Evolutionary conservation across 2,888 invertebrate species (phyloP).

Genomic region (Trichogramma evanescens): DNA sequence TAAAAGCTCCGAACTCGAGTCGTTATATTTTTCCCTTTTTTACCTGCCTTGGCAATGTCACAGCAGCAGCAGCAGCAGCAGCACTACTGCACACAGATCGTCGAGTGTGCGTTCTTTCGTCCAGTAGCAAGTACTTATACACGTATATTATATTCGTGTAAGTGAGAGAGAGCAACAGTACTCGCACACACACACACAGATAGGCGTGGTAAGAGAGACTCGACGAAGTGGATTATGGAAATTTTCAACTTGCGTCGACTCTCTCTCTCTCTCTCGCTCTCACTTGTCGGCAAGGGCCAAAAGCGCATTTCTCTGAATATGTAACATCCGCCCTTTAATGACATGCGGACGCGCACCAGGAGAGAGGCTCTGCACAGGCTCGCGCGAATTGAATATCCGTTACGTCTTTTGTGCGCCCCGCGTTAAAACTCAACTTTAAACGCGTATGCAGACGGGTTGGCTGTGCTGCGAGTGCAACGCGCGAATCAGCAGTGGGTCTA

Average conservation of each 20-base stretch:
- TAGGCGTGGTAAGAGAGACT: neutral
- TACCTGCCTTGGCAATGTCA: too few species aligned
- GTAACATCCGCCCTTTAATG: conserved; percentile 19
- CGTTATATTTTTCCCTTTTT: too few species aligned
- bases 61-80: too few species aligned
- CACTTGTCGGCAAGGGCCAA: conserved; percentile 9
- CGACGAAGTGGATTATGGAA: conserved; percentile 19
- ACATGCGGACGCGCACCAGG: conserved; percentile 1
- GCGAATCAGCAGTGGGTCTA: too few species aligned
- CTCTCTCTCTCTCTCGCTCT: neutral
- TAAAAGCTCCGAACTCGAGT: too few species aligned
- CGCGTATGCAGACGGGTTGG: neutral
- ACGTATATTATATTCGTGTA: too few species aligned
- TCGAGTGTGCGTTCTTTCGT: too few species aligned
- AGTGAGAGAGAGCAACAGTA: too few species aligned
- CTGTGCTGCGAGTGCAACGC: neutral
- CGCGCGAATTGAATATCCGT: conserved; percentile 23
- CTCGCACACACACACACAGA: too few species aligned
- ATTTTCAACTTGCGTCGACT: conserved; percentile 3
- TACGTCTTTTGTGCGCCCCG: conserved; percentile 11
- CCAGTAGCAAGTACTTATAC: too few species aligned
- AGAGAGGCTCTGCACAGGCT: too few species aligned
- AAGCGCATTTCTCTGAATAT: conserved; percentile 19
- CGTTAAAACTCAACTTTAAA: neutral
- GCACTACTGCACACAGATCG: too few species aligned